These are phyloP conservation scores for Boloria selene DNA, from an alignment of 2,888 invertebrate species.

Conservation along the genomic window DNA sequence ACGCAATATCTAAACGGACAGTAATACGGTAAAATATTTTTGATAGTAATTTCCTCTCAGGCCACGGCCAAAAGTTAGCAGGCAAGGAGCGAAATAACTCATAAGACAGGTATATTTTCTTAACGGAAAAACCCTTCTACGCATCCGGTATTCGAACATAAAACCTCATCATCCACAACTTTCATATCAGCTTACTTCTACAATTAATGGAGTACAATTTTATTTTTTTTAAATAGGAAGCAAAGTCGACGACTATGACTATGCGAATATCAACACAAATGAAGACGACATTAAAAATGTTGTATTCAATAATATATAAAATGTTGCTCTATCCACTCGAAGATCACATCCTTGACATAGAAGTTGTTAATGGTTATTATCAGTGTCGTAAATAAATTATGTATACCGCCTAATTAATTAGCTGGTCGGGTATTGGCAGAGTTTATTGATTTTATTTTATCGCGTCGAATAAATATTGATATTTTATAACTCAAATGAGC, in stretches of 20 bases:
- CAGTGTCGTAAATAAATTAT: slow-evolving; percentile 44
- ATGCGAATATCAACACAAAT: not conserved
- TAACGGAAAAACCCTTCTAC: too few relatives aligned
- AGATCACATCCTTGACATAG: slow-evolving; percentile 44
- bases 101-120: too few relatives aligned
- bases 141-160: too few relatives aligned
- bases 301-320: slow-evolving; percentile 3
- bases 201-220: too few relatives aligned
- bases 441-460: slow-evolving; percentile 48
- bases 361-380: slow-evolving; percentile 42
- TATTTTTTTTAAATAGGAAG: not conserved
- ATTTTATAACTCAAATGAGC: slow-evolving; percentile 37
- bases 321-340: slow-evolving; percentile 22
- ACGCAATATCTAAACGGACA: too few relatives aligned
- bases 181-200: too few relatives aligned
- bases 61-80: too few relatives aligned
- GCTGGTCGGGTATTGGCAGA: slow-evolving; percentile 29
- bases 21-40: too few relatives aligned
- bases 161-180: too few relatives aligned
- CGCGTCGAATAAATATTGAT: slow-evolving; percentile 48
- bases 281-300: slow-evolving; percentile 1
- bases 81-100: too few relatives aligned
- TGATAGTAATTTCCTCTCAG: too few relatives aligned
- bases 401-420: slow-evolving; percentile 46
- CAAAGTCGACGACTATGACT: not conserved